A percentile compares a stretch with the other conserved stretches of the same genome.
phyloP scores from a whole-genome alignment of 2,888 invertebrate species.

The Ormyrus pomaceus region DNA sequence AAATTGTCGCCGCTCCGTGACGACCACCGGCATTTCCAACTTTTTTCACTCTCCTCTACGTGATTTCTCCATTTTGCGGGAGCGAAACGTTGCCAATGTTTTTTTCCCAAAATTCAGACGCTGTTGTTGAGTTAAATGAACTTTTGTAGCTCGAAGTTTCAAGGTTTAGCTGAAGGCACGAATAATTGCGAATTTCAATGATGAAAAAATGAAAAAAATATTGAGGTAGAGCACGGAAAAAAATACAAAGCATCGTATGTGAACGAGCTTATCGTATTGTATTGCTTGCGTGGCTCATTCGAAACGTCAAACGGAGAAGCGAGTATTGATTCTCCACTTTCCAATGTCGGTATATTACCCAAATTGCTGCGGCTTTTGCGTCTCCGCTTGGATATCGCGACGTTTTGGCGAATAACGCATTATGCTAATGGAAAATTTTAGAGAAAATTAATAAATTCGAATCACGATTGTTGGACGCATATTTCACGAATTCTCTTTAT shows the following conservation, averaged over 20 bases:
- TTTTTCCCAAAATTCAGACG: no score
- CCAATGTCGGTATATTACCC: constrained; percentile 39
- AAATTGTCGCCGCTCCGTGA: constrained; percentile 20
- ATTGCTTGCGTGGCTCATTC: background rate
- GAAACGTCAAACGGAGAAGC: constrained; percentile 32
- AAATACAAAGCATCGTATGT: background rate
- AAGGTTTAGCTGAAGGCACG: no score
- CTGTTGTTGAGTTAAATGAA: no score
- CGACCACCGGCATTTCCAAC: background rate
- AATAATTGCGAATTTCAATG: no score
- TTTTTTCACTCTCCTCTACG: constrained; percentile 12
- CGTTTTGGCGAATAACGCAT: constrained; percentile 61
- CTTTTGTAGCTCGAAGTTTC: no score
- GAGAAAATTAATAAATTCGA: constrained; percentile 29
- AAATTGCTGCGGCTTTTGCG: constrained; percentile 34
- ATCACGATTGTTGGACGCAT: background rate
- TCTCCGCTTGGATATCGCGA: constrained; percentile 41
- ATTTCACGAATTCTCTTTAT: background rate
- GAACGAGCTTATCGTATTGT: constrained; percentile 17
- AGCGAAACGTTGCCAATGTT: background rate
- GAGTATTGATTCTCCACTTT: constrained; percentile 38
- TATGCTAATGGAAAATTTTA: constrained; percentile 62
- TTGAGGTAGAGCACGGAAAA: no score
- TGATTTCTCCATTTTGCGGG: background rate
- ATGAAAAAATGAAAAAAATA: no score